Evolutionary conservation across 2,113 vertebrate genomes (phyloP), one percentile per base, ranked within the genome.

Genomic region (Girardinichthys multiradiatus): DNA sequence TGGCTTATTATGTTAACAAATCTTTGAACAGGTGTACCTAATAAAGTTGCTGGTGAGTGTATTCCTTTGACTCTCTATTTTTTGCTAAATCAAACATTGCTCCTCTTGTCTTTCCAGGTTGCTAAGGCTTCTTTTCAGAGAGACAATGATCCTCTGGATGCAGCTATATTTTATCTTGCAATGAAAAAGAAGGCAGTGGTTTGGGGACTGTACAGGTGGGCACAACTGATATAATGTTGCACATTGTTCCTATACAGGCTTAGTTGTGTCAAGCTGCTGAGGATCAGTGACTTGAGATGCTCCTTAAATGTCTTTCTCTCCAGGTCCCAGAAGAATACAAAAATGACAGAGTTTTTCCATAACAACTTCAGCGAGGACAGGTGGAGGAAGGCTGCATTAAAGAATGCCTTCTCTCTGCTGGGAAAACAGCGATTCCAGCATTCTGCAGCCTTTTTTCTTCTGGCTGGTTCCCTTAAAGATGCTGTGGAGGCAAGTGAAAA

Each of bases 391-490:
- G 97, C 98, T 58, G 98, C 98, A 12, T 79, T 99, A 89, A 99
- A 99, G 89, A 99, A 99, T 89, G 98, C 98, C 6, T 99, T 98
- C 93, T 96, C 98, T 83, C 93, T 99, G 72, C 89, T 99, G 85
- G 98, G 98, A 71, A 99, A 99, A 89, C 98, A 98, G 82, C 95
- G 98, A 57, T 99, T 99, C 94, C 96, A 98, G 85, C 98, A 99
- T 91, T 97, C 97, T 58, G 96, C 96, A 74, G 97, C 98, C 57
- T 99, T 99, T 93, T 99, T 99, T 88, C 95, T 99, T 75, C 92
- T 99, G 63, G 98, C 97, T 9, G 98, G 97, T 79, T 97, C 97
- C 73, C 94, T 99, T 30, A 98, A 95, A 92, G 98, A 99, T 92
- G 98, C 97, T 57, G 94, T 99, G 70, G 98, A 99, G 96, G 98